These are phyloP conservation scores for Copsychus sechellarum DNA, from an alignment of 2,113 vertebrate species.

Conservation along the genomic window DNA sequence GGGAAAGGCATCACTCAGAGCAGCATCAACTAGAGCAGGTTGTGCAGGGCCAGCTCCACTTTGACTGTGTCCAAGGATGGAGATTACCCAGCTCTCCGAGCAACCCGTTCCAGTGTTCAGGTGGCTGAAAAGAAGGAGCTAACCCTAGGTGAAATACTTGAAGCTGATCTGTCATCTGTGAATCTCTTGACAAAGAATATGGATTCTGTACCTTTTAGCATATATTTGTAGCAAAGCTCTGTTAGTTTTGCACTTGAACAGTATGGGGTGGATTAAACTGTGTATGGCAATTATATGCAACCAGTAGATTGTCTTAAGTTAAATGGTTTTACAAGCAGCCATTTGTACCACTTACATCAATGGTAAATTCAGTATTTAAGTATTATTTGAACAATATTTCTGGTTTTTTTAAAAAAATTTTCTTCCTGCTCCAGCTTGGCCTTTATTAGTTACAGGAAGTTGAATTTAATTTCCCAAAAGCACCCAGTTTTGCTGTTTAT, in stretches of 20 bases:
- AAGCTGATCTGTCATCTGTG: neutral
- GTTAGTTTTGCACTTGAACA: neutral
- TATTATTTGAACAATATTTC: neutral
- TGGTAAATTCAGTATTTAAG: neutral
- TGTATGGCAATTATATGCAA: neutral
- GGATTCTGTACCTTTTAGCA: neutral
- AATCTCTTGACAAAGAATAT: neutral
- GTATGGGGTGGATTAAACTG: neutral
- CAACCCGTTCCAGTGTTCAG: neutral
- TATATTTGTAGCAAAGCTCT: neutral
- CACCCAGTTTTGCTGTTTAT: neutral
- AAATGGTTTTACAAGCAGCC: neutral
- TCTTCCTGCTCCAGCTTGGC: neutral
- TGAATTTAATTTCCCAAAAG: neutral
- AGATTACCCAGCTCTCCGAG: neutral
- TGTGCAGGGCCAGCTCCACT: neutral
- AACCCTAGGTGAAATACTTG: neutral
- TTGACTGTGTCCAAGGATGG: neutral
- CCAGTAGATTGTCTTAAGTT: neutral
- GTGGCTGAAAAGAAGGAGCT: neutral
- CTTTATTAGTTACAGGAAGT: neutral
- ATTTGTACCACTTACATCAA: neutral
- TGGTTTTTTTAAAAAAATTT: fast-evolving
- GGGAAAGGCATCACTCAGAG: neutral
- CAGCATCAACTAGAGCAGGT: neutral